These are phyloP conservation scores for Leuctra nigra DNA, from an alignment of 2,888 invertebrate species.

Conservation along the genomic window DNA sequence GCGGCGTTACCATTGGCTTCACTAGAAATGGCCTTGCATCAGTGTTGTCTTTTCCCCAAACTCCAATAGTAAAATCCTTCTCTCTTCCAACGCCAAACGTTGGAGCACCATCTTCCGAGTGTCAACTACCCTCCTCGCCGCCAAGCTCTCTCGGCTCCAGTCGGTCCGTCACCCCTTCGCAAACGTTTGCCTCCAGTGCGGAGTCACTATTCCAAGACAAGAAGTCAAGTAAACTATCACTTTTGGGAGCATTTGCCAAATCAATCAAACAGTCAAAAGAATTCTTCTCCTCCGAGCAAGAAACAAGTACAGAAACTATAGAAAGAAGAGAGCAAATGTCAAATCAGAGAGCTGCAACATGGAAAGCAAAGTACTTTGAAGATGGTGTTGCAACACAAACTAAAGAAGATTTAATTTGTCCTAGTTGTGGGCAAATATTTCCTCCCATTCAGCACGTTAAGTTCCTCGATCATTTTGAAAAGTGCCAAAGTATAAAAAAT, in stretches of 20 bases:
- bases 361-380: conserved; percentile 22
- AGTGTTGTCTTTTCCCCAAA: conserved; percentile 23
- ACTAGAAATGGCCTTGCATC: conserved; percentile 24
- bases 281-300: not conserved
- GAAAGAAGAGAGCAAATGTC: not conserved
- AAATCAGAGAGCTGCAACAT: not conserved
- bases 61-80: conserved; percentile 23
- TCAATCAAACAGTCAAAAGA: conserved; percentile 8
- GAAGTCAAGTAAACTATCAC: conserved; percentile 4
- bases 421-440: conserved; percentile 34
- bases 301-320: not conserved
- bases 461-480: conserved; percentile 36
- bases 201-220: conserved; percentile 4
- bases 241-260: conserved; percentile 3
- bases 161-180: not conserved
- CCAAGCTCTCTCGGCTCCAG: conserved; percentile 7
- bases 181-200: not conserved
- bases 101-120: not conserved
- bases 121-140: not conserved
- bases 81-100: conserved; percentile 15
- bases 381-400: conserved; percentile 32
- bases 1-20: conserved; percentile 25
- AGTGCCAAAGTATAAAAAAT: conserved; percentile 29
- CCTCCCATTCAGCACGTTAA: conserved; percentile 34
- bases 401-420: conserved; percentile 33